Evolutionary conservation across 2,888 invertebrate species (phyloP).

Genomic region (Limenitis arthemis): DNA sequence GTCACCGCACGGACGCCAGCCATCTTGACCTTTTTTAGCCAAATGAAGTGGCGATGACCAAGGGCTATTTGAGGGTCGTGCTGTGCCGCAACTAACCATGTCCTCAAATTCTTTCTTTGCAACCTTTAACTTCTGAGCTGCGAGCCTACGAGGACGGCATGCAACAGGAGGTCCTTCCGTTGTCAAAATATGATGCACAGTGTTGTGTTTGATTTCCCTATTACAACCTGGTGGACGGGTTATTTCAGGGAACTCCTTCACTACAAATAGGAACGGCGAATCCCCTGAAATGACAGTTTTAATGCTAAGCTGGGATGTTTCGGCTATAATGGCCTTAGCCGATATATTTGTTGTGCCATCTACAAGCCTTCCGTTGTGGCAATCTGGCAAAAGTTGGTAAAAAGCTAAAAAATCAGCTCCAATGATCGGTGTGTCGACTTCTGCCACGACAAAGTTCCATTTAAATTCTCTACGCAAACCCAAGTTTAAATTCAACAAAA

Average conservation of each 20-base stretch:
- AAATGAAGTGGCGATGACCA: slow-evolving; percentile 22
- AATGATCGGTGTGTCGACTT: slow-evolving; percentile 20
- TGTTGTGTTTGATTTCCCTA: not conserved
- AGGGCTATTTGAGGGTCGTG: slow-evolving; percentile 24
- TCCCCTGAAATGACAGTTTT: not conserved
- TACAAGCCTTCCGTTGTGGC: slow-evolving; percentile 5
- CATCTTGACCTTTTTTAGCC: not conserved
- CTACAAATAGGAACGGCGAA: not conserved
- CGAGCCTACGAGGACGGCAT: slow-evolving; percentile 6
- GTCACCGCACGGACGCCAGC: slow-evolving; percentile 33
- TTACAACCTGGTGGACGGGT: not conserved
- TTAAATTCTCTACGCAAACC: slow-evolving; percentile 20
- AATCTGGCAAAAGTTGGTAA: slow-evolving; percentile 15
- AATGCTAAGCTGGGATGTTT: slow-evolving; percentile 4
- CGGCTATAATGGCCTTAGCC: not conserved
- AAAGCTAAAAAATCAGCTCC: slow-evolving; percentile 12
- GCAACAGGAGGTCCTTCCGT: slow-evolving; percentile 3
- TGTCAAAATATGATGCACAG: slow-evolving; percentile 2
- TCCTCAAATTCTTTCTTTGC: slow-evolving; percentile 26
- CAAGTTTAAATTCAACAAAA: too few relatives aligned
- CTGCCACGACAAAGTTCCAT: slow-evolving; percentile 25
- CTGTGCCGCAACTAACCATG: slow-evolving; percentile 25
- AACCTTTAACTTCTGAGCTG: slow-evolving; percentile 5
- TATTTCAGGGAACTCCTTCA: slow-evolving; percentile 8
- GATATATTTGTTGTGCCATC: slow-evolving; percentile 14